Evolutionary conservation across 2,113 vertebrate genomes (phyloP).

Genomic region (Nestor notabilis): DNA sequence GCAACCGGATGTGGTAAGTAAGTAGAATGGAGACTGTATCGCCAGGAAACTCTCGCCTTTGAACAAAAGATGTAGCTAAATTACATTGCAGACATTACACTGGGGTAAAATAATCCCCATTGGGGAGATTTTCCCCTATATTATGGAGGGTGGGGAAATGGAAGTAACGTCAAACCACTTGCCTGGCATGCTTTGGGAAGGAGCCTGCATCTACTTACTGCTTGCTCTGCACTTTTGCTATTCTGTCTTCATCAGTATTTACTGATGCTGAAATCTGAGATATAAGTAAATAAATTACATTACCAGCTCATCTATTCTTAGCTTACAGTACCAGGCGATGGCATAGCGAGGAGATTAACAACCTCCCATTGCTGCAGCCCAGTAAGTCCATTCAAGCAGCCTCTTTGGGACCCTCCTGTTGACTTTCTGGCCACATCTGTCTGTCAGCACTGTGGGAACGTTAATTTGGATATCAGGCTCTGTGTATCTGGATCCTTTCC

Average conservation of each 20-base stretch:
- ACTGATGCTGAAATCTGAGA: background rate
- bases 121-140: background rate
- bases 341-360: background rate
- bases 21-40: background rate
- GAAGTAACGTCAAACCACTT: background rate
- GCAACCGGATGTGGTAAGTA: background rate
- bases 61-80: background rate
- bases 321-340: background rate
- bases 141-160: background rate
- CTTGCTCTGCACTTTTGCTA: background rate
- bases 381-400: background rate
- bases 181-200: background rate
- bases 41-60: background rate
- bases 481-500: conserved; percentile 31
- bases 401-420: conserved; percentile 31
- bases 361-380: background rate
- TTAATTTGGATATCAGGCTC: conserved; percentile 33
- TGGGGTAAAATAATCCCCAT: background rate
- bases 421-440: conserved; percentile 42
- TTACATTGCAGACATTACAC: background rate
- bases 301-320: background rate
- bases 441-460: conserved; percentile 53
- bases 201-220: background rate
- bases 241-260: background rate
- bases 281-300: background rate